Evolutionary conservation across 2,888 invertebrate species (phyloP).

Genomic region (Cheilosia soror): DNA sequence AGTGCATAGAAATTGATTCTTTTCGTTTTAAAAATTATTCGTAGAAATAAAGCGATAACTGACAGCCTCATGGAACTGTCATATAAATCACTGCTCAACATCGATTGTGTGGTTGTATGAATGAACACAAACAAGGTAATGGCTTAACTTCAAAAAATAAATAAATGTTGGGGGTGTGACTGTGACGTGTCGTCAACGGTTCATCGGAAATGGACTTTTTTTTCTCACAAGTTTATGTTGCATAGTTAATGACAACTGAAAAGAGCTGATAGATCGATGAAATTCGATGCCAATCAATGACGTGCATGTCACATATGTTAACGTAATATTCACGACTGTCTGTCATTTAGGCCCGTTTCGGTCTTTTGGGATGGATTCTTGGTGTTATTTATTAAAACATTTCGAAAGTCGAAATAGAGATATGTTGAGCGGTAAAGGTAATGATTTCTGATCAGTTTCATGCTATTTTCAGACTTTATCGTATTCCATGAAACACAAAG

Average conservation of each 20-base stretch:
- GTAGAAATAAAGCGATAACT: constrained; percentile 36
- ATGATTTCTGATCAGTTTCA: constrained; percentile 13
- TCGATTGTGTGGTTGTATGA: constrained; percentile 1
- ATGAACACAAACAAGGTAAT: background rate
- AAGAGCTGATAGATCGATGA: constrained; percentile 24
- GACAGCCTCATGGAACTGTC: constrained; percentile 30
- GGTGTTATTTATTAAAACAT: constrained; percentile 40
- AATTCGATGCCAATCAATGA: constrained; percentile 38
- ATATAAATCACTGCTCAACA: constrained; percentile 28
- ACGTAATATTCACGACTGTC: background rate
- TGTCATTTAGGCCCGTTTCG: background rate
- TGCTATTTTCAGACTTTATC: background rate
- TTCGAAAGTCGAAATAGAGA: constrained; percentile 26
- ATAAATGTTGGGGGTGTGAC: constrained; percentile 45
- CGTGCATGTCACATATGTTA: constrained; percentile 8
- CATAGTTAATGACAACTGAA: constrained; percentile 19
- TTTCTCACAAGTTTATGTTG: background rate
- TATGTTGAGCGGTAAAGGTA: constrained; percentile 36
- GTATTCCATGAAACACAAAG: constrained; percentile 1
- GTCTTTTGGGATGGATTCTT: constrained; percentile 23
- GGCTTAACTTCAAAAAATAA: constrained; percentile 10
- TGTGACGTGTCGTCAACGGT: constrained; percentile 3
- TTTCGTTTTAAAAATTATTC: constrained; percentile 27
- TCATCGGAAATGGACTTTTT: constrained; percentile 14
- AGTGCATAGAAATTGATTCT: background rate